Percentiles rank a stretch among this genome's conserved stretches.
Evolutionary conservation across 2,797 vertebrate species (phyloP).

Genomic region (Hafferia zeledoni): DNA sequence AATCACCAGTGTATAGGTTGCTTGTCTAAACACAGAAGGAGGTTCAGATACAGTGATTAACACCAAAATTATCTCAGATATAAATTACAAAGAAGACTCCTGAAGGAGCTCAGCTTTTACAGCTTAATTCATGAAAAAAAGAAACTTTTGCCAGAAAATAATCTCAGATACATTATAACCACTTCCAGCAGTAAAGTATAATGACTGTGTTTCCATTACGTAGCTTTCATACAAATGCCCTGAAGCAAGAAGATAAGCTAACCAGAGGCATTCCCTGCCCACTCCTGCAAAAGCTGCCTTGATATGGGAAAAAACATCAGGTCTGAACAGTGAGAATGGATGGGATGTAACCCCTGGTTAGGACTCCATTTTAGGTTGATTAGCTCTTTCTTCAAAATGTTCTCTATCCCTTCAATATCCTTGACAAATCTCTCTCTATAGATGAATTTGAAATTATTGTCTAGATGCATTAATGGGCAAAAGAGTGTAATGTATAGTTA

Average conservation of each 20-base stretch:
- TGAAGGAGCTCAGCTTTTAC: neutral
- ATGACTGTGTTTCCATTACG: accelerated
- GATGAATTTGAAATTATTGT: neutral
- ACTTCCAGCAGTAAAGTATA: neutral
- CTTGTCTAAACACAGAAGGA: neutral
- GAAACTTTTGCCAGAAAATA: neutral
- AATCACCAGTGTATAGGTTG: neutral
- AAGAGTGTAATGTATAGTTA: neutral
- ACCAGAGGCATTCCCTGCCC: neutral
- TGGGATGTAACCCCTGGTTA: neutral
- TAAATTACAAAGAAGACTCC: neutral
- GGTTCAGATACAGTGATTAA: neutral
- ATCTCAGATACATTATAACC: neutral
- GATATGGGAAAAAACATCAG: neutral
- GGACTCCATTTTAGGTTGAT: neutral
- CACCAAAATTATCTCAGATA: neutral
- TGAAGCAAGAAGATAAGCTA: neutral
- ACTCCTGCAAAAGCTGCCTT: neutral
- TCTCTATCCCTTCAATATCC: neutral
- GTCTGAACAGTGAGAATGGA: accelerated
- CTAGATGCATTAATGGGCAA: neutral
- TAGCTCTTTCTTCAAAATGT: neutral
- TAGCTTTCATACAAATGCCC: neutral
- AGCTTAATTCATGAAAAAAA: neutral
- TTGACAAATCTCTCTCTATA: neutral